phyloP scores from a whole-genome alignment of 2,113 vertebrate genomes.

The Orycteropus afer region DNA sequence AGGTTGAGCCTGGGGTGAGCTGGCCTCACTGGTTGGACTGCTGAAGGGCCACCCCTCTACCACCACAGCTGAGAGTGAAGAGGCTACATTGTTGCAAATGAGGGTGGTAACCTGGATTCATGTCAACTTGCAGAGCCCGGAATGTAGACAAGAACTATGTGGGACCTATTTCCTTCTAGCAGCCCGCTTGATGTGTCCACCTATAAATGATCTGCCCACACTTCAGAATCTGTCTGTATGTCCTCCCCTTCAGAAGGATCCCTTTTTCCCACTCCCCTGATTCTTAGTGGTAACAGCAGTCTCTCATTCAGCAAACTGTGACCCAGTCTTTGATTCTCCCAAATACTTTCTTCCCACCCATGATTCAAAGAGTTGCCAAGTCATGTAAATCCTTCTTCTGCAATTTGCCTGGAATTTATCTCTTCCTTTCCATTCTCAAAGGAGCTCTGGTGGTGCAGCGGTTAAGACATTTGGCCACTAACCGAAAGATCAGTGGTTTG shows the following conservation, averaged over 20 bases:
- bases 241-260: background rate
- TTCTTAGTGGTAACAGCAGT: background rate
- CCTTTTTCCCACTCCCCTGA: background rate
- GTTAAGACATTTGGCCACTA: no score
- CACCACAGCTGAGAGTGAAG: background rate
- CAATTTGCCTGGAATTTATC: background rate
- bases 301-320: background rate
- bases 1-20: background rate
- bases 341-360: background rate
- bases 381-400: background rate
- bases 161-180: background rate
- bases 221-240: background rate
- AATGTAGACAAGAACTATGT: background rate
- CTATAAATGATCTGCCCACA: background rate
- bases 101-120: constrained; percentile 46
- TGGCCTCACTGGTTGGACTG: background rate
- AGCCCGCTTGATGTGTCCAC: background rate
- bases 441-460: no score
- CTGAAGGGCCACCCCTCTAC: background rate
- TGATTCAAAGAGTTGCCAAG: background rate
- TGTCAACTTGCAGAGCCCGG: constrained; percentile 11
- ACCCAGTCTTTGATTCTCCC: background rate
- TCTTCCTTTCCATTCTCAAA: background rate
- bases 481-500: no score
- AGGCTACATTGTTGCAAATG: background rate